These are phyloP conservation scores for Pseudorhiza aurosa DNA, from an alignment of 30 jellyfish, hydroid and myxozoan genomes.

Conservation along the genomic window DNA sequence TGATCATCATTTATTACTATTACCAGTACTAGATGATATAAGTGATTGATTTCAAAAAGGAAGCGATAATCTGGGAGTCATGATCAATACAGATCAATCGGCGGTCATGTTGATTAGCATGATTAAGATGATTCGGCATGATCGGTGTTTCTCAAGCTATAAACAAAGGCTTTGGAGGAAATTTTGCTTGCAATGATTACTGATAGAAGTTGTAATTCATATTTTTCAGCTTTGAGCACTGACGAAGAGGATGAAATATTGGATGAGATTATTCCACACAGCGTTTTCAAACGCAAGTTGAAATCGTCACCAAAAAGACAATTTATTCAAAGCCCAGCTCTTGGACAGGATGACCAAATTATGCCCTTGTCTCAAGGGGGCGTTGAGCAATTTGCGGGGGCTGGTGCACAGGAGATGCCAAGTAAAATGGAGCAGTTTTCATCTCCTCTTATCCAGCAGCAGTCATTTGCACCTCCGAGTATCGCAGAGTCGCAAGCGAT, in stretches of 20 bases:
- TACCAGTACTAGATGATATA: too few relatives aligned
- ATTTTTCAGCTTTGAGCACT: background rate
- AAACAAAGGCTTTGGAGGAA: too few relatives aligned
- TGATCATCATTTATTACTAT: too few relatives aligned
- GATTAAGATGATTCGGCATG: too few relatives aligned
- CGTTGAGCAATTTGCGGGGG: conserved; percentile 45
- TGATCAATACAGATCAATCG: too few relatives aligned
- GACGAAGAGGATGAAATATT: conserved; percentile 80
- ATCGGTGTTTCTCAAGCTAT: too few relatives aligned
- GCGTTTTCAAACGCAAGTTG: conserved; percentile 47
- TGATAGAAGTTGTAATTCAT: too few relatives aligned
- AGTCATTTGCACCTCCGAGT: background rate
- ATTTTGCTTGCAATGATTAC: too few relatives aligned
- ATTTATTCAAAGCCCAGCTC: conserved; percentile 25
- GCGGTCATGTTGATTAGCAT: too few relatives aligned
- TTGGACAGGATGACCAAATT: conserved; percentile 15
- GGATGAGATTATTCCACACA: conserved; percentile 64
- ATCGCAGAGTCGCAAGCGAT: conserved; percentile 1
- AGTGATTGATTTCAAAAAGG: too few relatives aligned
- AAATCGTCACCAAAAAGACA: conserved; percentile 48
- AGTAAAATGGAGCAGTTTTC: conserved; percentile 19
- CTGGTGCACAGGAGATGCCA: conserved; percentile 6
- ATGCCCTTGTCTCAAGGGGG: conserved; percentile 44
- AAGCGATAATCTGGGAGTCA: too few relatives aligned
- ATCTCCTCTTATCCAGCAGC: conserved; percentile 6